Conservation (phyloP, 2,113 vertebrate genomes). For the Oreochromis niloticus region DNA sequence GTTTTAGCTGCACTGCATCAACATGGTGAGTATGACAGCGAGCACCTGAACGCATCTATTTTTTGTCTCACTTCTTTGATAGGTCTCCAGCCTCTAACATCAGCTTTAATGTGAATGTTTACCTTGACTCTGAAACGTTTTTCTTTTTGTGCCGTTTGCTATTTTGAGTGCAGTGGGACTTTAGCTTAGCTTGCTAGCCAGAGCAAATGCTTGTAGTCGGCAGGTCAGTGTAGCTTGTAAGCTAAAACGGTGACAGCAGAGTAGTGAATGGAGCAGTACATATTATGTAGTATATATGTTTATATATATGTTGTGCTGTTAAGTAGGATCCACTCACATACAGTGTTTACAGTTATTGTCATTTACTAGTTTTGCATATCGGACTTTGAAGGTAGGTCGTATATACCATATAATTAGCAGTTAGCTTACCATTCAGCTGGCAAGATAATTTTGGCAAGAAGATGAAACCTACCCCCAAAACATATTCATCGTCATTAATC, state of each 20-base stretch:
- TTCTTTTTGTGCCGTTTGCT: neutral
- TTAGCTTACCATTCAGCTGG: neutral
- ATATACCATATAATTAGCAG: neutral
- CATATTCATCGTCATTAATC: neutral
- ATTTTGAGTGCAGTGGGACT: neutral
- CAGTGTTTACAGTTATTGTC: neutral
- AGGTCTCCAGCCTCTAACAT: neutral
- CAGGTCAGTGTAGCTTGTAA: neutral
- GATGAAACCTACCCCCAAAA: neutral
- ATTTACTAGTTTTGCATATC: neutral
- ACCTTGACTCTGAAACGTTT: neutral
- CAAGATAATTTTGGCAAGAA: neutral
- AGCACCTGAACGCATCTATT: neutral
- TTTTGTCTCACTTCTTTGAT: neutral
- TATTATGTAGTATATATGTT: neutral
- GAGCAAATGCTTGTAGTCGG: conserved; percentile 6
- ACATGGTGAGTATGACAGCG: conserved; percentile 71
- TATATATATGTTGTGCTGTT: neutral
- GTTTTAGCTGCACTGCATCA: conserved; percentile 66
- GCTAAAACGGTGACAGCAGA: neutral
- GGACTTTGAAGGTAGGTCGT: neutral
- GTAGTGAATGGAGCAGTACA: neutral
- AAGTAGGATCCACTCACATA: neutral
- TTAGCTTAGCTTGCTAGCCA: conserved; percentile 27
- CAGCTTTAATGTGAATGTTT: neutral